phyloP scores from a whole-genome alignment of 2,113 vertebrate species.

The Gasterosteus aculeatus region DNA sequence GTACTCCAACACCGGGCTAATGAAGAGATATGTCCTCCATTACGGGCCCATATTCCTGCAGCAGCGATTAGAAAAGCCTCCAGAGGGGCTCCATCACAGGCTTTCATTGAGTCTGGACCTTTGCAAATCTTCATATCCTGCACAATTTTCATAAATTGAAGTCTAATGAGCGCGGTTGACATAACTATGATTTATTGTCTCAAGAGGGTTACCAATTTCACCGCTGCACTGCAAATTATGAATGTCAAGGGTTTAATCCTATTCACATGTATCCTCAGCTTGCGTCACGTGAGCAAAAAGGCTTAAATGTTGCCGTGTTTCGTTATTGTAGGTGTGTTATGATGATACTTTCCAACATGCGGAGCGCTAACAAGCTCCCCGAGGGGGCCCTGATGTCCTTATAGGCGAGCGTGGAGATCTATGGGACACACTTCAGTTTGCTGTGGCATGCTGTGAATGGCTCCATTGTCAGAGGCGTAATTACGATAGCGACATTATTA shows the following conservation, averaged over 20 bases:
- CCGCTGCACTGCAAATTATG: slow-evolving; percentile 72
- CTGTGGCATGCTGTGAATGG: slow-evolving; percentile 21
- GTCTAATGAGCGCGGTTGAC: slow-evolving; percentile 80
- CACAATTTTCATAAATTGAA: slow-evolving; percentile 81
- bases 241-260: slow-evolving; percentile 76
- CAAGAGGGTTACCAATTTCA: slow-evolving; percentile 73
- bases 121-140: slow-evolving; percentile 80
- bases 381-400: slow-evolving; percentile 64
- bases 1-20: slow-evolving; percentile 73
- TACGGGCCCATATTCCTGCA: slow-evolving; percentile 72
- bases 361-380: slow-evolving; percentile 75
- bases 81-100: slow-evolving; percentile 74
- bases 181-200: slow-evolving; percentile 80
- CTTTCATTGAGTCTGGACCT: slow-evolving; percentile 76
- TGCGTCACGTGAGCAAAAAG: slow-evolving; percentile 60
- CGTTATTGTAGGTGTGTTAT: slow-evolving; percentile 67
- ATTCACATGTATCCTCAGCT: slow-evolving; percentile 69
- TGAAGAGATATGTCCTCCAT: slow-evolving; percentile 83
- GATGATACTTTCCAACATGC: slow-evolving; percentile 68
- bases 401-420: slow-evolving; percentile 68
- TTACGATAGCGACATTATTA: slow-evolving; percentile 44
- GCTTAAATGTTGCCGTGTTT: slow-evolving; percentile 61
- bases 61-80: slow-evolving; percentile 79
- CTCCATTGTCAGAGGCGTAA: slow-evolving; percentile 51
- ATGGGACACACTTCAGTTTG: slow-evolving; percentile 54